Evolutionary conservation across 2,113 vertebrate genomes (phyloP), one percentile per base, ranked within the genome.

Genomic region (Callopanchax toddi): DNA sequence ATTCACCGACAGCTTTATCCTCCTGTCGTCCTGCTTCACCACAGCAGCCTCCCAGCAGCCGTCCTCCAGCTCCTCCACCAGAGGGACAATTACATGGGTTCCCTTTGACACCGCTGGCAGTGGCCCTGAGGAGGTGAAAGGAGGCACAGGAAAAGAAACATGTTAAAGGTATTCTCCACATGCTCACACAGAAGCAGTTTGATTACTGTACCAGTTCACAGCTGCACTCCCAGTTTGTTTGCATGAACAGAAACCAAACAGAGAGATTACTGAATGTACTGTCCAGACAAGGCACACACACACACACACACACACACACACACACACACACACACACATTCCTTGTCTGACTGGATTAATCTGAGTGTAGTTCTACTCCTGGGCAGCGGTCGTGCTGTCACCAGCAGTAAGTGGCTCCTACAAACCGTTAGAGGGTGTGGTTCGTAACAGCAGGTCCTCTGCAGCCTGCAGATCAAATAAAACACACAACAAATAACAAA

Each of bases 31-130:
- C 49, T 83, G 69, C 9, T 89, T 85, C 12, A 71, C 79, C 2
- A 94, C 67, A 13, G 92, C 90, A 25, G 93, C 95, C 46, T 91
- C 92, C 96, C 96, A 98, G 9, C 87, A 52, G 0, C 69, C 60
- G 3, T 89, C 92, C 65, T 85, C 49, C 60, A 91, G 56, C 32
- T 83, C 82, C 6, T 91, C 88, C 50, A 93, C 94, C 61, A 95
- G 48, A 0, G 93, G 82, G 42, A 90, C 16, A 32, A 84, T 85
- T 3, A 85, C 63, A 34, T 86, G 87, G 2, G 87, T 90, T 48
- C 70, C 77, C 37, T 83, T 90, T 7, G 89, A 52, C 72, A 90
- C 67, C 0, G 56, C 11, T 25, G 89, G 87, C 59, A 71, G 29
- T 0, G 36, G n/a, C 15, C 89, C 89, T 90, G 59, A n/a, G 20